phyloP scores from a whole-genome alignment of 2,113 vertebrate genomes.

The Entomyzon cyanotis region DNA sequence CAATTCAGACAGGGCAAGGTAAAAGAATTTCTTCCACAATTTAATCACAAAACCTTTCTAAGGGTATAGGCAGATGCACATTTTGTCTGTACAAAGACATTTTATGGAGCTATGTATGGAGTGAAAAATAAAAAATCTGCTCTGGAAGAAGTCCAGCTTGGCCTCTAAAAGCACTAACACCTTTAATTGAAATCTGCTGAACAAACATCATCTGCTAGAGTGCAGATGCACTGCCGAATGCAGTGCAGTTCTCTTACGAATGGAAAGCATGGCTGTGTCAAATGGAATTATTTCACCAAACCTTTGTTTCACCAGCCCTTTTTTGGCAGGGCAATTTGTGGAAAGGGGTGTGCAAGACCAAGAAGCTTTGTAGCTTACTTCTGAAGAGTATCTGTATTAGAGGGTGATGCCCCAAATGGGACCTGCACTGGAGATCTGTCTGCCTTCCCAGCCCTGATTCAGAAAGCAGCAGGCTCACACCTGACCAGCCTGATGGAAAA shows the following conservation, averaged over 20 bases:
- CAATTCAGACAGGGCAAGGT: neutral
- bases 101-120: neutral
- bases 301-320: neutral
- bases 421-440: neutral
- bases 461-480: neutral
- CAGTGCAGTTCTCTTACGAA: neutral
- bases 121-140: neutral
- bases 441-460: neutral
- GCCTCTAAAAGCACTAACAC: conserved; percentile 2
- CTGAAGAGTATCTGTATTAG: neutral
- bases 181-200: neutral
- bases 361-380: neutral
- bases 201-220: neutral
- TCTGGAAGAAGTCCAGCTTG: neutral
- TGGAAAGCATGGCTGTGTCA: neutral
- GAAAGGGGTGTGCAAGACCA: neutral
- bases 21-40: neutral
- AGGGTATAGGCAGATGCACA: neutral
- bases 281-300: neutral
- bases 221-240: neutral
- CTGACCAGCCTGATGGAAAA: neutral
- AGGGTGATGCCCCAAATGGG: neutral
- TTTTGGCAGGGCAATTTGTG: neutral
- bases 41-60: neutral
- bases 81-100: neutral